Evolutionary conservation across 2,888 invertebrate genomes (phyloP).

Genomic region (Heteromyza rotundicornis): DNA sequence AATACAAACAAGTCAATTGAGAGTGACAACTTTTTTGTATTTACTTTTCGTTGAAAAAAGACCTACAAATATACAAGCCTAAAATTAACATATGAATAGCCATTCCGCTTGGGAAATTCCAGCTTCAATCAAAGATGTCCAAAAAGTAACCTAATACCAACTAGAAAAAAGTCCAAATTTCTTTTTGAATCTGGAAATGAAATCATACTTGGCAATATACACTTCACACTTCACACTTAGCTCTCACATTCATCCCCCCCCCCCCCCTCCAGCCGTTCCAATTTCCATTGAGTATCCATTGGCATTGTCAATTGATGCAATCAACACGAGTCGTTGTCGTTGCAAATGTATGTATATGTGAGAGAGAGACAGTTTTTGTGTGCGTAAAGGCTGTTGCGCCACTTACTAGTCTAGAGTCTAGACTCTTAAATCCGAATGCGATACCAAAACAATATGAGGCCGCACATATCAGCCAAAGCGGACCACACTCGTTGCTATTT

Average conservation of each 20-base stretch:
- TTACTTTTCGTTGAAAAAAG: no score
- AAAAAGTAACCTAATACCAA: background rate
- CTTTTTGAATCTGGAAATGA: no score
- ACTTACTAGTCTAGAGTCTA: conserved; percentile 1
- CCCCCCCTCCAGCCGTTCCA: no score
- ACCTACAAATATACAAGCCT: background rate
- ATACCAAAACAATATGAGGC: background rate
- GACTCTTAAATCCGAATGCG: no score
- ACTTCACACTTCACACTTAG: background rate
- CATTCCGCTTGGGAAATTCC: background rate
- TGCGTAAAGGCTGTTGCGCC: background rate
- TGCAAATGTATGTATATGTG: no score
- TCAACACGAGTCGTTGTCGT: background rate
- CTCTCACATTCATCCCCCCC: background rate
- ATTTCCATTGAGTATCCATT: no score
- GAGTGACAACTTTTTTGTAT: background rate
- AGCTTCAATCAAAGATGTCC: background rate
- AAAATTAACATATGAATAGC: background rate
- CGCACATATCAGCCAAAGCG: background rate
- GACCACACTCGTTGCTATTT: conserved; percentile 1
- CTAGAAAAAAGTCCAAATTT: background rate
- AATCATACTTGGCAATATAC: no score
- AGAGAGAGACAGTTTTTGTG: no score
- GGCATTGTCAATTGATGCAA: conserved; percentile 2
- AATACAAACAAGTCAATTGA: background rate